Evolutionary conservation across 2,797 vertebrate species (phyloP), one percentile per base, ranked within the genome.

Genomic region (Chelon labrosus): DNA sequence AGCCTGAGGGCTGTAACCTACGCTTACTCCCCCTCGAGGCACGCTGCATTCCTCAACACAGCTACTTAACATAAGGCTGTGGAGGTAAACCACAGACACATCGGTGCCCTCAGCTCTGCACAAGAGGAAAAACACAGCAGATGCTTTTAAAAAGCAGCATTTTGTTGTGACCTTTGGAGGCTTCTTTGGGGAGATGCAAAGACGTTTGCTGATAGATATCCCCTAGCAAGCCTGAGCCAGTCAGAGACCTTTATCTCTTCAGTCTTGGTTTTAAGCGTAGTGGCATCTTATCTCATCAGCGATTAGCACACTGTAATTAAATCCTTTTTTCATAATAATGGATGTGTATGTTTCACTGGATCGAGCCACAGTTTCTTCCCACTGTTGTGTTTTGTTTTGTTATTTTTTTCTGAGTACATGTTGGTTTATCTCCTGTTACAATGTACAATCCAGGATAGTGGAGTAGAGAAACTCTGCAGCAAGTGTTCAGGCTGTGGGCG

Each of bases 1-100:
- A 61, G n/a, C 41, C 58, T 46, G 56, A 41, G 62, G 12, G 58
- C 68, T 25, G 54, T 49, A 49, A 59, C 54, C 27, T 72, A 0
- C 86, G 39, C 87, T 89, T 83, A 74, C 77, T 86, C 75, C 85
- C 78, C 58, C 66, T 31, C 55, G 47, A 65, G 85, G 67, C 37
- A 66, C 22, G 0, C 77, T 12, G n/a, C 77, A 56, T 89, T 88
- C 89, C 91, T 89, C 76, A 35, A 90, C 88, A 58, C 72, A 85
- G 81, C 85, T 87, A 66, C 71, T 70, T 72, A 77, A 75, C 70
- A 42, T 49, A 57, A 19, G 60, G 14, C 38, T 25, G 55, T n/a
- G 52, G 41, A 65, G 37, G 47, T 55, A n/a, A 65, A 55, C 38
- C 25, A 27, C 27, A 19, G 47, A n/a, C 51, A 60, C 10, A 17